Evolutionary conservation across 2,888 invertebrate genomes (phyloP), one percentile per base, ranked within the genome.

Genomic region (Biston stratarius): DNA sequence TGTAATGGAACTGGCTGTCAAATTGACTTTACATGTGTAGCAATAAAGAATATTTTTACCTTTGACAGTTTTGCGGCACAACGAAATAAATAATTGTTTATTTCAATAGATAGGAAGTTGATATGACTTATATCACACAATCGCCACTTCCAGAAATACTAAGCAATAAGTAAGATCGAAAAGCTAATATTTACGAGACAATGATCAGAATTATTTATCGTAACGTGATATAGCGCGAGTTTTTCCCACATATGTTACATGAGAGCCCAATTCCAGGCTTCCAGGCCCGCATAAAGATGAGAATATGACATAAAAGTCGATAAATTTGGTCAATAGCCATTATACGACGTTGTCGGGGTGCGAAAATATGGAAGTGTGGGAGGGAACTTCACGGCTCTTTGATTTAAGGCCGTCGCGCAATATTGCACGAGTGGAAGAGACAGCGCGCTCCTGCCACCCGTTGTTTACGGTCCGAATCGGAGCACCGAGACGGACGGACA

Each of bases 311-410:
- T 84, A 85, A 89, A 89, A 89, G 88, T 90, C 91, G 86, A 92
- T 93, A 92, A 92, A 93, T 93, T 91, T 90, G 88, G 88, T 90
- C 92, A 91, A 92, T 90, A 88, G 91, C 91, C 85, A 92, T 93
- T 92, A 92, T 88, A 90, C 87, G 89, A 87, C 89, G 87, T 84
- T 88, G 89, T 87, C 83, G 88, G 90, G 87, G 93, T 87, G 92
- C 85, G 91, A 92, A 92, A 92, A 92, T 92, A 91, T 92, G 90
- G 90, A 87, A 88, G 89, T 83, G 85, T 80, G 86, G 85, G 88
- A 58, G 49, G 86, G 83, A 83, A 86, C 84, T 89, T 89, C 87
- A 84, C 86, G 83, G 87, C 85, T 84, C 85, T 90, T 89, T 94
- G 93, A 94, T 94, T 92, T 94, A 94, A 81, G 86, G 80, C 78